Conservation (phyloP, 37 sponge, comb jelly and placozoan genomes). For the Petrosia ficiformis region DNA sequence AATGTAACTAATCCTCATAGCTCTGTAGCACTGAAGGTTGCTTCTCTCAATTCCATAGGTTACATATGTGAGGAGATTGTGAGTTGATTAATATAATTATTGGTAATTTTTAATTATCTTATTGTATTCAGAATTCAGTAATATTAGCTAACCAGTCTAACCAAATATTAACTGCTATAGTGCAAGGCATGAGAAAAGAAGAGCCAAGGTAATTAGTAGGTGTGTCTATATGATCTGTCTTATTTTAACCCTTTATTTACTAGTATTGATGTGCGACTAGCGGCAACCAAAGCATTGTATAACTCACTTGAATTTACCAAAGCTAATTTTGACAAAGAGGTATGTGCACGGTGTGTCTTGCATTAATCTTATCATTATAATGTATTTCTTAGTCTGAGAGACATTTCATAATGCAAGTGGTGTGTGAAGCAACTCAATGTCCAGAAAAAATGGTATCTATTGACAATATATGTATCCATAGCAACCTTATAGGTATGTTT, state of each 20-base stretch:
- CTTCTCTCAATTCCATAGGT: conserved; percentile 92
- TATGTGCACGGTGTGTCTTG: neutral
- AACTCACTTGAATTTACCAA: conserved; percentile 96
- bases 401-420: conserved; percentile 98
- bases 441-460: conserved; percentile 1
- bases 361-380: neutral
- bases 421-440: conserved; percentile 89
- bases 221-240: neutral
- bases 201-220: conserved; percentile 68
- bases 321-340: conserved; percentile 95
- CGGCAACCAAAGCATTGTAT: conserved; percentile 88
- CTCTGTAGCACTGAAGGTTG: conserved; percentile 76
- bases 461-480: neutral
- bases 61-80: conserved; percentile 94
- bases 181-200: conserved; percentile 97
- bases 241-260: neutral
- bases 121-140: conserved; percentile 26
- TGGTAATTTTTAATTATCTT: neutral
- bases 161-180: conserved; percentile 92
- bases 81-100: conserved; percentile 28
- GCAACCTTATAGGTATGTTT: neutral
- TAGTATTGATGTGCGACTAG: conserved; percentile 78
- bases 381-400: conserved; percentile 70
- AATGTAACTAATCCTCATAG: conserved; percentile 37
- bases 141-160: conserved; percentile 69